Evolutionary conservation across 2,113 vertebrate species (phyloP).

Genomic region (Mobula birostris): DNA sequence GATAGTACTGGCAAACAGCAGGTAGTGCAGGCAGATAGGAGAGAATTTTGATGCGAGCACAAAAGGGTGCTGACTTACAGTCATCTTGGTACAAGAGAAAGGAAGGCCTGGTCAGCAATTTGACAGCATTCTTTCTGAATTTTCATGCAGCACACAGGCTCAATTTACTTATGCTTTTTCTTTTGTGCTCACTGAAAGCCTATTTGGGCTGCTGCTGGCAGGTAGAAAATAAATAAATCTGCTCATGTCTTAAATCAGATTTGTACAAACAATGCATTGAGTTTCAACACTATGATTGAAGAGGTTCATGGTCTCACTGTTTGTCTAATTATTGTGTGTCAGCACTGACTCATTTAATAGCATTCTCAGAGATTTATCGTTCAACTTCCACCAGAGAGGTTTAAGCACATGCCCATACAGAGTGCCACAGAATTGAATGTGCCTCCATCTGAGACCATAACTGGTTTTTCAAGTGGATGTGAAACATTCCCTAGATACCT

Average conservation of each 20-base stretch:
- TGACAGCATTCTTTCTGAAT: not conserved
- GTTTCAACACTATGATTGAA: not conserved
- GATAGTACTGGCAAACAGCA: not conserved
- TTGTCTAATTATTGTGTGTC: not conserved
- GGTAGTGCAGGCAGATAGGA: not conserved
- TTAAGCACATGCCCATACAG: no score
- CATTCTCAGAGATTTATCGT: no score
- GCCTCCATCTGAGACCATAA: no score
- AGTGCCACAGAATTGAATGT: no score
- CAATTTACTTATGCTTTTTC: no score
- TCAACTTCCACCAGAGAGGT: no score
- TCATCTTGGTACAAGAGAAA: not conserved
- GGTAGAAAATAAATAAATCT: not conserved
- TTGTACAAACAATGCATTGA: not conserved
- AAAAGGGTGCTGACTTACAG: not conserved
- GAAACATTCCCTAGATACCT: no score
- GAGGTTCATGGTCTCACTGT: not conserved
- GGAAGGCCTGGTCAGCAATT: not conserved
- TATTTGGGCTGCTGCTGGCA: not conserved
- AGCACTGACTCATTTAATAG: no score
- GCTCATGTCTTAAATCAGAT: not conserved
- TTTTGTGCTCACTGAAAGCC: no score
- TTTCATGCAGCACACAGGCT: not conserved
- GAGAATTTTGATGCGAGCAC: not conserved
- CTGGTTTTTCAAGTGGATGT: no score